phyloP scores from a whole-genome alignment of 2,888 invertebrate genomes.

The Agriotes lineatus region DNA sequence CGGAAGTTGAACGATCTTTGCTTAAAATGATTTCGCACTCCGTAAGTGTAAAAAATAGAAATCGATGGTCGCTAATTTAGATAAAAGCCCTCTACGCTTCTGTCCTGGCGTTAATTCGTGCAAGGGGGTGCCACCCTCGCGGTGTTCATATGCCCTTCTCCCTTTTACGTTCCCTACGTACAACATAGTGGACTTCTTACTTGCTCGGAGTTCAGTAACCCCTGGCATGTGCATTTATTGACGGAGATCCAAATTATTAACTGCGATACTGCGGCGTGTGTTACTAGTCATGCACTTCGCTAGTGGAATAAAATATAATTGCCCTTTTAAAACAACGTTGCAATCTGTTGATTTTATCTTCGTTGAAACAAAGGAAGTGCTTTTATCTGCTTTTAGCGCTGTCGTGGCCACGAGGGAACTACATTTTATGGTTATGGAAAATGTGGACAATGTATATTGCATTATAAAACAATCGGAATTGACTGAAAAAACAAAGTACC shows the following conservation, averaged over 20 bases:
- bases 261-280: constrained; percentile 11
- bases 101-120: constrained; percentile 11
- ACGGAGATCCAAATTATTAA: constrained; percentile 24
- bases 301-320: constrained; percentile 4
- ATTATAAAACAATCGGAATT: no score
- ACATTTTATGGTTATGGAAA: no score
- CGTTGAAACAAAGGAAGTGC: no score
- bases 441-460: no score
- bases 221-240: constrained; percentile 33
- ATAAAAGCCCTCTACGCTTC: background rate
- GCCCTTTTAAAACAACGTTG: constrained; percentile 18
- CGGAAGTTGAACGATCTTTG: background rate
- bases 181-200: background rate
- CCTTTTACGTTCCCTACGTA: background rate
- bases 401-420: no score
- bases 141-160: constrained; percentile 1
- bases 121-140: constrained; percentile 18
- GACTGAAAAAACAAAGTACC: no score
- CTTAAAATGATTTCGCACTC: background rate
- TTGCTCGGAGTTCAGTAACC: constrained; percentile 25
- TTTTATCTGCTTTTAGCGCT: no score
- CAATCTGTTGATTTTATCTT: no score
- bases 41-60: background rate
- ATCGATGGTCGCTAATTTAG: constrained; percentile 4
- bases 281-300: constrained; percentile 16